A percentile compares a stretch with the other conserved stretches of the same genome.
phyloP scores from a whole-genome alignment of 92 coral and sea anemone genomes.

The Porites rus region DNA sequence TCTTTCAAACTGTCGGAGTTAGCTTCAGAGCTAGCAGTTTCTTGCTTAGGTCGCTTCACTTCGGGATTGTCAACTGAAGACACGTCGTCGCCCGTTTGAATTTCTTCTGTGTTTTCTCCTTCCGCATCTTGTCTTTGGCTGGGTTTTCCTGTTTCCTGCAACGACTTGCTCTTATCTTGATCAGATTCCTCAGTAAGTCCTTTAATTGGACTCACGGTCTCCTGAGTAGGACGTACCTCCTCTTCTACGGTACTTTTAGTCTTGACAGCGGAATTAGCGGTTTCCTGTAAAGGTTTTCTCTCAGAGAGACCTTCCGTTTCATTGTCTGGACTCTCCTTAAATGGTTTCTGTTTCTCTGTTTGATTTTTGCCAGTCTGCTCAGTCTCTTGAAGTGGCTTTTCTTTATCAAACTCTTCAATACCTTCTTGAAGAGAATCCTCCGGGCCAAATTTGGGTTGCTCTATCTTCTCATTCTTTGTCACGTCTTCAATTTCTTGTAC shows the following conservation, averaged over 20 bases:
- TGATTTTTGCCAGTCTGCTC: neutral
- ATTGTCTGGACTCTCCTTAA: neutral
- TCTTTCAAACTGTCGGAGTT: neutral
- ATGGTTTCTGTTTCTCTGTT: neutral
- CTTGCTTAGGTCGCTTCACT: neutral
- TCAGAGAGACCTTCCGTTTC: neutral
- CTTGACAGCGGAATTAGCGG: neutral
- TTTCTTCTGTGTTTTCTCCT: neutral
- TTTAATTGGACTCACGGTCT: conserved; percentile 17
- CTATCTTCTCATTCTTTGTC: neutral
- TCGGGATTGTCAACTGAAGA: neutral
- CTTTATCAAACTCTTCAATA: neutral
- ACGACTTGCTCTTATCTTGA: neutral
- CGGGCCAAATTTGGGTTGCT: neutral
- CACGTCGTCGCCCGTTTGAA: neutral
- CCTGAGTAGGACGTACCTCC: neutral
- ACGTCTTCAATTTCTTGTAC: neutral
- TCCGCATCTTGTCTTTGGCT: neutral
- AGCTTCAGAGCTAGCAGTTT: neutral
- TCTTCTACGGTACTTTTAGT: neutral
- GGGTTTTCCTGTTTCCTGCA: conserved; percentile 8
- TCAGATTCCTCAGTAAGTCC: conserved; percentile 32
- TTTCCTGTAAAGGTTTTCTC: conserved; percentile 3
- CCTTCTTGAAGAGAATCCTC: neutral
- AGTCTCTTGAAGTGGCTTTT: neutral